Base-by-base conservation (phyloP, 1,140 invertebrate genomes). In the Zaprionus nigranus region DNA sequence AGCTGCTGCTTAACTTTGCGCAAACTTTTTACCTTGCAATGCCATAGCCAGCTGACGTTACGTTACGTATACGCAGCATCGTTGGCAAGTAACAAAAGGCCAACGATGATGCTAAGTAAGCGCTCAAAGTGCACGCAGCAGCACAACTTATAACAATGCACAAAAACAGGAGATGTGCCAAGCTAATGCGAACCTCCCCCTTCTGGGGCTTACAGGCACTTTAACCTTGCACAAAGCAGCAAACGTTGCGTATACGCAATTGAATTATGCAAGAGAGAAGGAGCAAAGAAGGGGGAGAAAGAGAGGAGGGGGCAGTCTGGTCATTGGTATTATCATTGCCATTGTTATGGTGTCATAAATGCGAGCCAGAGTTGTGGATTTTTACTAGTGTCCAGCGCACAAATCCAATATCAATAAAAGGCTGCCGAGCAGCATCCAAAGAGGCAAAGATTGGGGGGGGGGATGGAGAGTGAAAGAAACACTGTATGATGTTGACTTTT, bases 381-480 rank as follows among this genome's bases (percentile, higher is more conserved):
- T 64, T 57, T 74, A 67, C 59, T 59, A 59, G 54, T 78, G 69
- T 78, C 69, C 82, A 59, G 62, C 64, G 22, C 30, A 73, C 63
- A 84, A 81, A 81, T 71, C 68, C 78, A 81, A 78, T 78, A 85
- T 88, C 84, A 84, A 90, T 88, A 88, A 87, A 84, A 58, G 57
- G 26, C 56, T 40, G n/a, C 46, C 40, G 38, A 71, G 66, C n/a
- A 54, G 63, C 58, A 54, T 20, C 28, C 72, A 51, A 11, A 62
- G 1, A 51, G 1, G 5, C 1, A 36, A 3, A 36, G 15, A 53
- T 5, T 2, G n/a, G 20, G 20, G 24, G 34, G 40, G 54, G 56
- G 75, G 7, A n/a, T n/a, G n/a, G 1, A 26, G 22, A 1, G 4
- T 3, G 30, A 17, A 17, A 20, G 17, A 51, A 51, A 24, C 46